Percentiles rank a stretch among this genome's conserved stretches.
phyloP scores from a whole-genome alignment of 1,140 invertebrate species.

The Condylostylus longicornis region DNA sequence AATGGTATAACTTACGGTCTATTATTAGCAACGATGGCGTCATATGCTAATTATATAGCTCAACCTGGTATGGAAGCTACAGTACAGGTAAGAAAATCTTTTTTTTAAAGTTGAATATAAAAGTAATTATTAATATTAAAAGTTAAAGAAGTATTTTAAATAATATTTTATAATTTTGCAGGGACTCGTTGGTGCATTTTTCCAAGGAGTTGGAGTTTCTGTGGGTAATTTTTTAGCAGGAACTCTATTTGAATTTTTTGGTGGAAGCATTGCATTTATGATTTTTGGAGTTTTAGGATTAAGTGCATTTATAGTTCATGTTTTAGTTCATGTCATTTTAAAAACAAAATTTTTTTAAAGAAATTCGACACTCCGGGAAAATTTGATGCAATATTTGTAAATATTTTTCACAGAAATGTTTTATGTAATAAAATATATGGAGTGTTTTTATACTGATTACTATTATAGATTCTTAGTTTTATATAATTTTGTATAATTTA shows the following conservation, averaged over 20 bases:
- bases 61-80: conserved; percentile 76
- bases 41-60: conserved; percentile 70
- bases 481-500: no score
- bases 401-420: no score
- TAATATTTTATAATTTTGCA: conserved; percentile 30
- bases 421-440: no score
- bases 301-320: conserved; percentile 44
- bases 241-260: conserved; percentile 40
- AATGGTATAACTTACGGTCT: conserved; percentile 80
- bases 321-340: conserved; percentile 42
- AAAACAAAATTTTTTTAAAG: no score
- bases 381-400: no score
- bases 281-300: conserved; percentile 54
- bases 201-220: conserved; percentile 71
- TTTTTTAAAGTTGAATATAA: no score
- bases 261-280: conserved; percentile 48
- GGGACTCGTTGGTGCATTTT: conserved; percentile 68
- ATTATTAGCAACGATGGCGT: conserved; percentile 77
- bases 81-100: conserved; percentile 55
- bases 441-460: no score
- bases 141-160: no score
- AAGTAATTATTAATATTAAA: background rate
- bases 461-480: no score
- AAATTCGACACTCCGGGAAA: no score
- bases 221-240: conserved; percentile 61